Conservation (phyloP, 2,113 vertebrate species). For the Rhinolophus ferrumequinum region DNA sequence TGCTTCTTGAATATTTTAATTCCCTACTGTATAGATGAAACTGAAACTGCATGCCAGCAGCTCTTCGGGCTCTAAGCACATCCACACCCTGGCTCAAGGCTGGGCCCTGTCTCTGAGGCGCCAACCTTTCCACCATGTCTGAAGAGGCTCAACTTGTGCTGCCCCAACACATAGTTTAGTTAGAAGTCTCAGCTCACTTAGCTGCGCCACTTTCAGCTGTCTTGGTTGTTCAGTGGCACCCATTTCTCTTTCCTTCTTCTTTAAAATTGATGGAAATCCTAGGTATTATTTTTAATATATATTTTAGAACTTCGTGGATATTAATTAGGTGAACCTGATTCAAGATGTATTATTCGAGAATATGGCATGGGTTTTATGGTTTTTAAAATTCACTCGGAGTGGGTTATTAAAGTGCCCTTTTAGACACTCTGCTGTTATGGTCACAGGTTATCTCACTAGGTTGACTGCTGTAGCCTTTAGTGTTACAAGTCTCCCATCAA, state of each 20-base stretch:
- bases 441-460: not conserved
- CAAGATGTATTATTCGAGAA: not conserved
- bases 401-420: not conserved
- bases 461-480: not conserved
- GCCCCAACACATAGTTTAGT: rapidly evolving
- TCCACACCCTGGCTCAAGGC: not conserved
- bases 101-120: not conserved
- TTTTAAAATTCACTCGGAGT: not conserved
- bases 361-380: not conserved
- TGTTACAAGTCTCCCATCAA: not conserved
- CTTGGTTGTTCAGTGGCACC: not conserved
- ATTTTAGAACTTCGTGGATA: not conserved
- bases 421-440: not conserved
- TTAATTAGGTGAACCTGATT: not conserved
- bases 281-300: not conserved
- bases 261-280: not conserved
- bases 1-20: slow-evolving; percentile 18
- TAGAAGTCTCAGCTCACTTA: not conserved
- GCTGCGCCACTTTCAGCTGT: not conserved
- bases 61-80: not conserved
- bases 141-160: not conserved
- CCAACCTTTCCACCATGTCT: not conserved
- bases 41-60: not conserved
- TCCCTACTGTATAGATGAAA: not conserved
- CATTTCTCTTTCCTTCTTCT: not conserved